Evolutionary conservation across 2,797 vertebrate genomes (phyloP), one percentile per base, ranked within the genome.

Genomic region (Hypotaenidia philippensis): DNA sequence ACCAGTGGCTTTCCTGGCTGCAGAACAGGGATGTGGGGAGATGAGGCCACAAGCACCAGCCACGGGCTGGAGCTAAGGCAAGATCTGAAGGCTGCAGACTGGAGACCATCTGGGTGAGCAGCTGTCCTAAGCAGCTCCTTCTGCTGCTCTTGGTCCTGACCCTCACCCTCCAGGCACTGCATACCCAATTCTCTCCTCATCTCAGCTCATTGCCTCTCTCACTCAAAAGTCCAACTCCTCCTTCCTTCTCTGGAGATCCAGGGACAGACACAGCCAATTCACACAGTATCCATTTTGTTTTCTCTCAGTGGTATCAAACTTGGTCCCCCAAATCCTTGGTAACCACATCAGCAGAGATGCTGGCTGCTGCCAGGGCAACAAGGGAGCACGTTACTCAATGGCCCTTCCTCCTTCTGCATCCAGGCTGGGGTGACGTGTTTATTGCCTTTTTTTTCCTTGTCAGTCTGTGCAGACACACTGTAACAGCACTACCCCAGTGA

Each of bases 61-160:
- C 71, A 61, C 0, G 0, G 74, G 89, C 75, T 92, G 81, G 71
- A 89, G 53, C 75, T 61, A 14, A 83, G 83, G 93, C 94, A 92
- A 34, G 85, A 60, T 60, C 70, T 87, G 68, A 89, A 93, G 53
- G 45, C 78, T 96, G 60, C 94, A 94, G 90, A 64, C 75, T 83
- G 75, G 68, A 74, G 68, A 90, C 93, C 94, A 95, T 96, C 95
- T 96, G 94, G 63, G 68, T 78, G 75, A 93, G 95, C 95, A 96
- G 90, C 96, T 96, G 95, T 93, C 89, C 86, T 40, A 83, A 49
- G 53, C 83, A 93, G 86, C 68, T 95, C 95, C 94, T 96, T 95
- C 95, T 97, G 96, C 83, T 92, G 22, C 78, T 93, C 78, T 93
- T 95, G 94, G 75, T 93, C 81, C 56, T 93, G 95, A 96, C 94